Conservation (phyloP, 2,113 vertebrate genomes). For the Gavia stellata region DNA sequence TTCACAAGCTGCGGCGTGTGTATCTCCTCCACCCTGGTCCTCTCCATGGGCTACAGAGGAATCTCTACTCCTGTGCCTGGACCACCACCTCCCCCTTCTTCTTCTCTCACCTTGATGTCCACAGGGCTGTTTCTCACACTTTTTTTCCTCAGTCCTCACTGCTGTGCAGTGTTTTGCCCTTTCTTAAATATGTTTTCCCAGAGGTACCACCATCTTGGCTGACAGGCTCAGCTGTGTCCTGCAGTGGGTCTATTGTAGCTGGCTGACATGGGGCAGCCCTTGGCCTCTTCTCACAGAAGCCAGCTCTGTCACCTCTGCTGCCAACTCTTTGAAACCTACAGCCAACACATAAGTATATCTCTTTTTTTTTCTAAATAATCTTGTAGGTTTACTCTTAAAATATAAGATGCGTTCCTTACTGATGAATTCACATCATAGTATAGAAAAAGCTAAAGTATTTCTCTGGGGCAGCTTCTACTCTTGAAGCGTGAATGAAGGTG, state of each 20-base stretch:
- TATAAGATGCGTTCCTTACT: neutral
- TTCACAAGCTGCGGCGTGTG: neutral
- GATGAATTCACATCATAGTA: neutral
- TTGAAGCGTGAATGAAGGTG: neutral
- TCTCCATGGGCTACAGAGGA: neutral
- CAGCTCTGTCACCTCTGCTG: neutral
- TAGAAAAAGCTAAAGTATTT: neutral
- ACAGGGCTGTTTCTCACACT: neutral
- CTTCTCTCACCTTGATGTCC: neutral
- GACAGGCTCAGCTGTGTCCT: neutral
- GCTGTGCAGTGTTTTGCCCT: neutral
- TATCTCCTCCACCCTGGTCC: no score
- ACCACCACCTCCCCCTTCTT: neutral
- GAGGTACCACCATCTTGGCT: neutral
- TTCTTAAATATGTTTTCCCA: neutral
- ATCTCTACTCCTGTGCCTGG: neutral
- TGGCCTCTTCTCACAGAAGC: neutral
- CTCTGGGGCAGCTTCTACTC: neutral
- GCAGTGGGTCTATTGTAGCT: neutral
- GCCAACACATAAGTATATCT: neutral
- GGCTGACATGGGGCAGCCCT: neutral
- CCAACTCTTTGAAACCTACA: neutral
- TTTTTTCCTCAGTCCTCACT: neutral
- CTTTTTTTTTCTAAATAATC: neutral
- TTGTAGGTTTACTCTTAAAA: neutral